Percentiles rank a stretch among this genome's conserved stretches.
phyloP scores from a whole-genome alignment of 2,888 invertebrate genomes.

The Orthosia incerta region DNA sequence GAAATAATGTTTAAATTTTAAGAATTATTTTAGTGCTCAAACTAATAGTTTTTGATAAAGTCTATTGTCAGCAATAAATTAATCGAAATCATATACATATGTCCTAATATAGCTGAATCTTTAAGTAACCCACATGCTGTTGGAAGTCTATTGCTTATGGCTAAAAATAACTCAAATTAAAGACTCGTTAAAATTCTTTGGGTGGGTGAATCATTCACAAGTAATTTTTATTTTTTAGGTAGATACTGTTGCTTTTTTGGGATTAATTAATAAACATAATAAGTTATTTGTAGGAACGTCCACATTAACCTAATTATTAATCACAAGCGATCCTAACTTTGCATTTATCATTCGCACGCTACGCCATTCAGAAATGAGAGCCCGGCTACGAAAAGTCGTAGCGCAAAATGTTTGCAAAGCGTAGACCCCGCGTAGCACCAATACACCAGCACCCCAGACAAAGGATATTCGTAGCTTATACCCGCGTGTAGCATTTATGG shows the following conservation, averaged over 20 bases:
- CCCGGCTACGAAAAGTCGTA: neutral
- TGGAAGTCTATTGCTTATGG: constrained; percentile 6
- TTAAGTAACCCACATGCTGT: constrained; percentile 11
- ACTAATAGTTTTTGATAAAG: too few species aligned
- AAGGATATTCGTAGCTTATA: neutral
- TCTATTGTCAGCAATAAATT: neutral
- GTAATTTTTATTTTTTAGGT: neutral
- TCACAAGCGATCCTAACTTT: neutral
- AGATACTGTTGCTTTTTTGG: neutral
- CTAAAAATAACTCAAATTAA: constrained; percentile 34
- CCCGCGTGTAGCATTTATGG: neutral
- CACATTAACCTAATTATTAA: neutral
- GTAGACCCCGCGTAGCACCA: neutral
- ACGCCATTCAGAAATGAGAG: constrained; percentile 8
- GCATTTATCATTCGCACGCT: constrained; percentile 7
- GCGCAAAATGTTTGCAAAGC: neutral
- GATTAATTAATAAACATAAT: neutral
- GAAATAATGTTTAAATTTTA: too few species aligned
- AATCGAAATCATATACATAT: neutral
- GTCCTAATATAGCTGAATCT: neutral
- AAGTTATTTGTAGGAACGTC: neutral
- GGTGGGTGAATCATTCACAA: neutral
- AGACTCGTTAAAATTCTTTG: constrained; percentile 17
- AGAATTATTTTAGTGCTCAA: too few species aligned
- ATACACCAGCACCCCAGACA: neutral